Base-by-base conservation (phyloP, 2,888 invertebrate genomes). In the Lathronympha strigana region DNA sequence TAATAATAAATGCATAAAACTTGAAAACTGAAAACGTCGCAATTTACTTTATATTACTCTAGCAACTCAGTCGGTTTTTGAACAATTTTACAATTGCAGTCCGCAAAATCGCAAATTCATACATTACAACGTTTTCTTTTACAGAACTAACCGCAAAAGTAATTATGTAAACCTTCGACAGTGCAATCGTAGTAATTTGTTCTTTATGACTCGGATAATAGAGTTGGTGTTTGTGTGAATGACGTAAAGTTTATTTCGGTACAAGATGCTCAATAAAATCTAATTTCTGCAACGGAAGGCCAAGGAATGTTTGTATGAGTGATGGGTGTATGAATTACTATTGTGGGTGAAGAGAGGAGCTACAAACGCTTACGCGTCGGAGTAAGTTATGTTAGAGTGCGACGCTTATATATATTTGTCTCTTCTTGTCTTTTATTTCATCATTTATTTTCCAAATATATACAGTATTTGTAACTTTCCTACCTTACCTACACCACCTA, bases 181-280 rank as follows among this genome's bases (percentile, higher is more conserved):
- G 13, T 23, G 25, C 11, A 13, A 1, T 3, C 23, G 6, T 47
- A 6, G 0, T 23, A 58, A 49, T 60, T 50, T 49, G 60, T 6
- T 25, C 13, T 15, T 11, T 47, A 36, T 2, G 13, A 17, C 8
- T 8, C 9, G n/a, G 3, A 4, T 5, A 6, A 25, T 36, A 62
- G n/a, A 36, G 45, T 54, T 28, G 13, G 9, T 54, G 54, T 19
- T 36, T 5, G 6, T 6, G 31, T 4, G 17, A 19, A 9, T 47
- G 36, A 54, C 54, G 62, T 38, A 54, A 54, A 8, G 25, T 54
- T 62, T 62, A 62, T 62, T 62, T 62, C 45, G 9, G 61, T 45
- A 49, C 40, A 17, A 28, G 45, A 47, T 47, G 47, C 13, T 15
- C 31, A 51, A 43, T 61, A 51, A 61, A 61, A 53, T 53, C 31